Evolutionary conservation across 2,797 vertebrate species (phyloP).

Genomic region (Erpetoichthys calabaricus): DNA sequence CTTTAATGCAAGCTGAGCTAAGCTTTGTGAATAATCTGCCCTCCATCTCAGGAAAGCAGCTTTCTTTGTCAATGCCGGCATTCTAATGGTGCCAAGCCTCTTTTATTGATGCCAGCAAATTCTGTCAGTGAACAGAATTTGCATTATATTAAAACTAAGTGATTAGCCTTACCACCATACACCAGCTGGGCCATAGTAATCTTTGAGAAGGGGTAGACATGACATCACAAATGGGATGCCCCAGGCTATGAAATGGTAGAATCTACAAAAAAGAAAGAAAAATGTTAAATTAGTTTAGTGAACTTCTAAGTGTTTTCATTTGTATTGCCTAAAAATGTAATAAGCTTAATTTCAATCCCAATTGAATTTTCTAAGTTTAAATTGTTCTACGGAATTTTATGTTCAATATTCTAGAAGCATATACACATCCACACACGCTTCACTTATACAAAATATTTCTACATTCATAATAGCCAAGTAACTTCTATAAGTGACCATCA

Average conservation of each 20-base stretch:
- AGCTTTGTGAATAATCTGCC: constrained; percentile 45
- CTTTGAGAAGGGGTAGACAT: constrained; percentile 44
- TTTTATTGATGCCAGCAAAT: constrained; percentile 31
- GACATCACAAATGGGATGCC: constrained; percentile 43
- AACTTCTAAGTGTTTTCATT: too few species aligned
- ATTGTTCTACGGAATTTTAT: too few species aligned
- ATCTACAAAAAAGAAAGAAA: constrained; percentile 22
- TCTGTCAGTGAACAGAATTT: constrained; percentile 39
- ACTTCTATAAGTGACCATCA: too few species aligned
- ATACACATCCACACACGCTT: too few species aligned
- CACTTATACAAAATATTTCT: too few species aligned
- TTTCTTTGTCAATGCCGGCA: constrained; percentile 38
- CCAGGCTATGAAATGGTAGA: constrained; percentile 23
- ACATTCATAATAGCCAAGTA: too few species aligned
- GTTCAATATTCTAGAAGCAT: too few species aligned
- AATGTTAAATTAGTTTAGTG: constrained; percentile 6
- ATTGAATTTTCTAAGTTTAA: too few species aligned
- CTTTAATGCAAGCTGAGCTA: constrained; percentile 44
- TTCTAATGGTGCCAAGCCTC: constrained; percentile 33
- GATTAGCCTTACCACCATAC: constrained; percentile 45
- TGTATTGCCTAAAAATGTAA: too few species aligned
- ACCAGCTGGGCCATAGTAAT: constrained; percentile 56
- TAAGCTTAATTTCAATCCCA: too few species aligned
- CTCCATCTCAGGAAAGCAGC: constrained; percentile 46
- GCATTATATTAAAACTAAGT: constrained; percentile 29